Evolutionary conservation across 92 coral and sea anemone genomes (phyloP).

Genomic region (Epizoanthus rinbou): DNA sequence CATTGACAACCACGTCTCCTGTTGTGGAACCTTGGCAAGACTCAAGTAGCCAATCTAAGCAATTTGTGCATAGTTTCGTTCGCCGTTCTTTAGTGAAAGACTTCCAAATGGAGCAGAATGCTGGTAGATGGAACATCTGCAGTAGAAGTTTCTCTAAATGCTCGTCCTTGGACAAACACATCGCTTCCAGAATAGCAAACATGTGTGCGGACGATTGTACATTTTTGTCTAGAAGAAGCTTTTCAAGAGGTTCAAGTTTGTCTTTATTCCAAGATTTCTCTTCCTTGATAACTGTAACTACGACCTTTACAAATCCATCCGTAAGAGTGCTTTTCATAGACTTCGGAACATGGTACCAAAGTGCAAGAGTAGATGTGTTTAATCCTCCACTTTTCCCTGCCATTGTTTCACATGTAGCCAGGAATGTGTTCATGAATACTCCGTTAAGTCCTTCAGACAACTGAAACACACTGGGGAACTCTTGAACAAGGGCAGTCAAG

Average conservation of each 20-base stretch:
- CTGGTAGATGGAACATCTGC: background rate
- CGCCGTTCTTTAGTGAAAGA: background rate
- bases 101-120: background rate
- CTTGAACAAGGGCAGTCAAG: background rate
- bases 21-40: background rate
- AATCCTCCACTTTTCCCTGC: background rate
- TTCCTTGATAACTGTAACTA: background rate
- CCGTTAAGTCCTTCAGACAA: background rate
- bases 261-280: background rate
- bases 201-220: background rate
- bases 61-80: background rate
- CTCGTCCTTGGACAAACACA: background rate
- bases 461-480: background rate
- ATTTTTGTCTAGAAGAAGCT: background rate
- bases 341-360: background rate
- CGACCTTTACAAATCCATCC: background rate
- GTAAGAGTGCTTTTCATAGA: background rate
- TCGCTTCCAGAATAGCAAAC: background rate
- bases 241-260: background rate
- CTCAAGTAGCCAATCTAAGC: background rate
- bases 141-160: background rate
- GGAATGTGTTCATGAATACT: background rate
- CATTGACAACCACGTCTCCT: background rate
- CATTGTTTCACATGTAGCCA: background rate
- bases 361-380: background rate